Percentiles rank a stretch among this genome's conserved stretches.
These are phyloP conservation scores for Steinernema khuongi DNA, from an alignment of 1,140 invertebrate genomes.

Conservation along the genomic window DNA sequence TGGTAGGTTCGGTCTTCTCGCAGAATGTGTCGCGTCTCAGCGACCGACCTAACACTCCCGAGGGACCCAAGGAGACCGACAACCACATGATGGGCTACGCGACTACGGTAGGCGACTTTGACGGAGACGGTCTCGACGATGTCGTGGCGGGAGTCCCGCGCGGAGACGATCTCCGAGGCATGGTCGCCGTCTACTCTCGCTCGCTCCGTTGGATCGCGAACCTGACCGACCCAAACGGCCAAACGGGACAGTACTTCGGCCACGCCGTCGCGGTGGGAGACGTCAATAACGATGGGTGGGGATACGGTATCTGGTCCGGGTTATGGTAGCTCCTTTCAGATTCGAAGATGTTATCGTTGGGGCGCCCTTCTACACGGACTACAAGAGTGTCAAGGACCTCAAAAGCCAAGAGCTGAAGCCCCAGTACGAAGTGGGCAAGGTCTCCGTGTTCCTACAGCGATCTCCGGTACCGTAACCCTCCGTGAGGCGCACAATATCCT, in stretches of 20 bases:
- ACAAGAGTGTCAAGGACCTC: constrained; percentile 71
- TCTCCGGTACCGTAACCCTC: background rate
- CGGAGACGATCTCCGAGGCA: constrained; percentile 74
- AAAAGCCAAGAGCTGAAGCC: constrained; percentile 63
- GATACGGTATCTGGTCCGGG: constrained; percentile 44
- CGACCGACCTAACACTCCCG: constrained; percentile 55
- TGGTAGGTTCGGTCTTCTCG: background rate
- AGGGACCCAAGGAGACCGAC: constrained; percentile 54
- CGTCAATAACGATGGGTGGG: constrained; percentile 84
- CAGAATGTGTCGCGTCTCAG: constrained; percentile 38
- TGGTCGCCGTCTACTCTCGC: constrained; percentile 63
- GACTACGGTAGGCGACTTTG: constrained; percentile 79
- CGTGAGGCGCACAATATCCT: background rate
- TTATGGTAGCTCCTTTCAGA: constrained; percentile 27
- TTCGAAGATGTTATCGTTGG: constrained; percentile 86
- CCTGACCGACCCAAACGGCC: constrained; percentile 69
- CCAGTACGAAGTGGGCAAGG: constrained; percentile 78
- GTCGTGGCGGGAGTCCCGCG: constrained; percentile 86
- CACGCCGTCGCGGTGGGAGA: constrained; percentile 79
- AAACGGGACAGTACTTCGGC: constrained; percentile 91
- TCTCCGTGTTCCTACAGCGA: constrained; percentile 79
- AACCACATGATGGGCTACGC: constrained; percentile 68
- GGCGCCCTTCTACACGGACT: constrained; percentile 79
- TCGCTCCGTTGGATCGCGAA: constrained; percentile 66
- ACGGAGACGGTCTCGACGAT: constrained; percentile 70